Evolutionary conservation across 2,888 invertebrate genomes (phyloP), one percentile per base, ranked within the genome.

Genomic region (Thymelicus acteon): DNA sequence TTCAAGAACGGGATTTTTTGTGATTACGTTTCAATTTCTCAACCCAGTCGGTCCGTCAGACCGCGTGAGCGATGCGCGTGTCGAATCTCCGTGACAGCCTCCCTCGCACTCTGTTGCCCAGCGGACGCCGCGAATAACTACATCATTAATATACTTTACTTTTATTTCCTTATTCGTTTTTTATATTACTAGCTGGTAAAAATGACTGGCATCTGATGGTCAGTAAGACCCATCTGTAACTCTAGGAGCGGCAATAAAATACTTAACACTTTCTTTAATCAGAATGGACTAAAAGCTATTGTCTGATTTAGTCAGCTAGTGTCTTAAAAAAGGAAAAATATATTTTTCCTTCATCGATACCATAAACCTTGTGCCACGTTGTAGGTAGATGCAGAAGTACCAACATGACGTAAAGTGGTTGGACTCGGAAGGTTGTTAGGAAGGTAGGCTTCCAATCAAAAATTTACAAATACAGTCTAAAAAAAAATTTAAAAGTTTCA

Each of bases 1-100:
- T 76, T 78, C 75, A 74, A 73, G 72, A 72, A 75, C 75, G 72
- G 71, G 79, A 77, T 80, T 85, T 66, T 87, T 86, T 87, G 76
- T 82, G 86, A 87, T 87, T 84, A 83, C 83, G 83, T 86, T 91
- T 92, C 90, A 90, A 92, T 92, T 92, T 92, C 88, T 87, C 90
- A 90, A 90, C 86, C 88, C 88, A 91, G 87, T 89, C 87, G 90
- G 87, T 88, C 87, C 89, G 91, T 92, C 91, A 84, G 82, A 78
- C 77, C 85, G 84, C 76, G 86, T 93, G 91, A 91, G 87, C 86
- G 90, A 91, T 92, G 87, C 85, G 82, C 84, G 82, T 81, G 83
- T 86, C 86, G 83, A 82, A 79, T 77, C 78, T 74, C 75, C 75
- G 81, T 85, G 90, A 89, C 90, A 86, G 85, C 73, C 74, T 72